Evolutionary conservation across 2,888 invertebrate genomes (phyloP).

Genomic region (Alsophila aescularia): DNA sequence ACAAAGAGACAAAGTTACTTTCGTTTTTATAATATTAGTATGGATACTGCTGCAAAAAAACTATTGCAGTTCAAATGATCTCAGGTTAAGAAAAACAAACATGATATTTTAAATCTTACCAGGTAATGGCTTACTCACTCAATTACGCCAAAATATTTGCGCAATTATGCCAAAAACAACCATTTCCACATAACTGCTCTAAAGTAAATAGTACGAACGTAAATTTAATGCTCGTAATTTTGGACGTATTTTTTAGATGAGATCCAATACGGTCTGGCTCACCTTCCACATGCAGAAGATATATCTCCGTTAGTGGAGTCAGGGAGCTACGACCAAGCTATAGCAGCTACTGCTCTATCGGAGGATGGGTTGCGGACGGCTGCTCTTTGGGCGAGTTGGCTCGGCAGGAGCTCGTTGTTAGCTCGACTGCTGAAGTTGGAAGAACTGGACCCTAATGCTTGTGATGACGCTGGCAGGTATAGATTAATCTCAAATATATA

Average conservation of each 20-base stretch:
- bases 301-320: constrained; percentile 67
- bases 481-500: background rate
- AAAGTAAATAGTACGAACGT: background rate
- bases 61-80: background rate
- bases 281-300: constrained; percentile 77
- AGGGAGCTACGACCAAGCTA: constrained; percentile 72
- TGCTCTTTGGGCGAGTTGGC: constrained; percentile 86
- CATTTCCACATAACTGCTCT: background rate
- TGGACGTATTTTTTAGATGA: constrained; percentile 60
- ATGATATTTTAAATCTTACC: constrained; percentile 1
- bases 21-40: too few relatives aligned
- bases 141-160: background rate
- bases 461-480: constrained; percentile 88
- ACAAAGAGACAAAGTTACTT: too few relatives aligned
- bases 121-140: constrained; percentile 4
- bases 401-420: constrained; percentile 83
- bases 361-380: constrained; percentile 77
- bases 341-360: constrained; percentile 57
- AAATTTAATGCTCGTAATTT: background rate
- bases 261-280: constrained; percentile 64
- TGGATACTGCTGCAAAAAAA: too few relatives aligned
- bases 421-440: constrained; percentile 80
- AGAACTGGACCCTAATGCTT: constrained; percentile 84
- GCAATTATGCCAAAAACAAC: constrained; percentile 6
- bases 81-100: background rate